phyloP scores from a whole-genome alignment of 2,888 invertebrate genomes.

The Philopedon plagiatum region DNA sequence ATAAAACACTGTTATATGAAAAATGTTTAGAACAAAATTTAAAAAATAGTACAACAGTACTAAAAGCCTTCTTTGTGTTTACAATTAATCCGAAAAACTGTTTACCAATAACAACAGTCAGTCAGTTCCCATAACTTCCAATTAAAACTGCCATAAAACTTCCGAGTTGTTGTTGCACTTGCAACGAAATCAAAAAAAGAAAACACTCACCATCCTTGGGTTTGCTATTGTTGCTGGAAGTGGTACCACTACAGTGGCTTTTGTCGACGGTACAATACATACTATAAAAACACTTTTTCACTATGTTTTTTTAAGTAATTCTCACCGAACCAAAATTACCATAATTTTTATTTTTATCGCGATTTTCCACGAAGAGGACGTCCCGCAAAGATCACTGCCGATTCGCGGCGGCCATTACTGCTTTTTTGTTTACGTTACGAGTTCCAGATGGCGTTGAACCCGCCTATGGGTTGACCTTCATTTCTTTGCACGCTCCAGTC shows the following conservation, averaged over 20 bases:
- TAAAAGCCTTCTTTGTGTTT: background rate
- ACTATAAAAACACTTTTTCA: slow-evolving; percentile 61
- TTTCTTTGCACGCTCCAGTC: slow-evolving; percentile 1
- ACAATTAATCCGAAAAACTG: background rate
- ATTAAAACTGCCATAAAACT: slow-evolving; percentile 7
- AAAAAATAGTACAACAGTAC: background rate
- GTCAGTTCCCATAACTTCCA: background rate
- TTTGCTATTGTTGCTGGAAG: slow-evolving; percentile 80
- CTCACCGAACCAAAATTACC: slow-evolving; percentile 75
- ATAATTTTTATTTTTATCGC: slow-evolving; percentile 64
- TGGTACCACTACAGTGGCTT: slow-evolving; percentile 76
- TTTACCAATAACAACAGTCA: background rate
- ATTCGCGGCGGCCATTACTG: slow-evolving; percentile 67
- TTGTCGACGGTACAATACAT: slow-evolving; percentile 85
- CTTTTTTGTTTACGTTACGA: slow-evolving; percentile 62
- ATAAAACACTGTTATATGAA: background rate
- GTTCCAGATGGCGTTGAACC: slow-evolving; percentile 64
- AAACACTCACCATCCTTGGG: slow-evolving; percentile 81
- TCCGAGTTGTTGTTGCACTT: background rate
- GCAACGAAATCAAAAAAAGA: slow-evolving; percentile 34
- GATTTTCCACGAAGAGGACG: slow-evolving; percentile 47
- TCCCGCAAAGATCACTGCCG: slow-evolving; percentile 65
- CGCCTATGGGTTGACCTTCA: slow-evolving; percentile 28
- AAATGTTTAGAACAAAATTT: no score
- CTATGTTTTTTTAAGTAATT: slow-evolving; percentile 65